Evolutionary conservation across 92 coral and sea anemone species (phyloP), one percentile per base, ranked within the genome.

Genomic region (Porites lobata): DNA sequence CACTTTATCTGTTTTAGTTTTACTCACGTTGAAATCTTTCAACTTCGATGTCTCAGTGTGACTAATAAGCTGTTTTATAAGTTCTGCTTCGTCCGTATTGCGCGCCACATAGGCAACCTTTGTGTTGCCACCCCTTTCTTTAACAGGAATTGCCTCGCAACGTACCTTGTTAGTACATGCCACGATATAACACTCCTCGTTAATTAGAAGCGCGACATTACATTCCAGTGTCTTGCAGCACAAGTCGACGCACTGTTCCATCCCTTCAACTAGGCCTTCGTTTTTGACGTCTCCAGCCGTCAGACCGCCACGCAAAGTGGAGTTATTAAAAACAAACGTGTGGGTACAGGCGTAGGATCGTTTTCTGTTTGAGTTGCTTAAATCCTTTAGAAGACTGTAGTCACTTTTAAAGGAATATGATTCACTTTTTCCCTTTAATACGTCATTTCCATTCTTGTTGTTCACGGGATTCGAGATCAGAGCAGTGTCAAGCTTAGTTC

Each of bases 151-250:
- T 13, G 94, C 94, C 66, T 92, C 93, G 74, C 98, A 94, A 19
- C 87, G 76, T 29, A 76, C 78, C 61, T 88, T 81, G 76, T 81
- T 86, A 53, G 58, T 84, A 29, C 98, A 94, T 11, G 95, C 92
- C 71, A 92, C 88, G 26, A 88, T 69, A 69, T 76, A 92, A 73
- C 98, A 94, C 21, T 76, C 76, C 54, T 81, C 75, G 70, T 81
- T 86, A 24, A 83, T 58, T 17, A 94, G 43, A 38, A 92, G 63
- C 11, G 95, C 98, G 56, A 90, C 92, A 51, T 91, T 93, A 50
- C 99, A 96, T 78, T 87, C 96, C 29, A 90, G 84, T 1, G 94
- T 89, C 50, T 87, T 78, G 85, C 99, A 96, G 88, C 99, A 96
- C 14, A 78, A 87, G 56, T 90, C 79, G 22, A 86, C 86, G 74